Evolutionary conservation across 2,888 invertebrate species (phyloP).

Genomic region (Meganola albula): DNA sequence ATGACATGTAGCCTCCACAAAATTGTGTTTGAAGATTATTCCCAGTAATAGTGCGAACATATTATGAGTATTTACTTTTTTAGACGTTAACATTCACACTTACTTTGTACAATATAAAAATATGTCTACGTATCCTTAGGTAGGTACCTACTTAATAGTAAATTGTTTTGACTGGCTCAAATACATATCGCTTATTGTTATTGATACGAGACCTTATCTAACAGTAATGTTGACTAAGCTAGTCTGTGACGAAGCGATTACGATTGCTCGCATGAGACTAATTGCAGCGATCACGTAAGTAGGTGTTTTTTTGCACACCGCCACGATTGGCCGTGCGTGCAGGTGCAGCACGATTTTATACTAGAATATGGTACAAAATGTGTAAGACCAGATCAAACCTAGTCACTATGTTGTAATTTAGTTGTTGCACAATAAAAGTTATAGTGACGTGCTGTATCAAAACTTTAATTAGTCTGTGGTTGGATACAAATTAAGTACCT

Average conservation of each 20-base stretch:
- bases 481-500: slow-evolving; percentile 6
- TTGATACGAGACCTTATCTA: slow-evolving; percentile 29
- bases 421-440: slow-evolving; percentile 49
- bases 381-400: no score
- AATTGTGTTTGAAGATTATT: no score
- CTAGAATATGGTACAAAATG: slow-evolving; percentile 39
- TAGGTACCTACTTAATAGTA: slow-evolving; percentile 3
- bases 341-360: slow-evolving; percentile 37
- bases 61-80: no score
- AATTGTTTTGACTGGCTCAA: slow-evolving; percentile 5
- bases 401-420: slow-evolving; percentile 38
- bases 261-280: slow-evolving; percentile 42
- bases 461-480: slow-evolving; percentile 15
- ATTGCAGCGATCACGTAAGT: slow-evolving; percentile 52
- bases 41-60: no score
- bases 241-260: slow-evolving; percentile 60
- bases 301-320: slow-evolving; percentile 27
- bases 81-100: no score
- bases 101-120: no score
- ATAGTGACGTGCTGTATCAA: slow-evolving; percentile 28
- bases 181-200: slow-evolving; percentile 6
- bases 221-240: slow-evolving; percentile 46
- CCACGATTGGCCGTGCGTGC: slow-evolving; percentile 27
- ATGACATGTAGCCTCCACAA: no score
- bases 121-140: no score